Evolutionary conservation across 2,888 invertebrate species (phyloP), one percentile per base, ranked within the genome.

Genomic region (Clostera curtula): DNA sequence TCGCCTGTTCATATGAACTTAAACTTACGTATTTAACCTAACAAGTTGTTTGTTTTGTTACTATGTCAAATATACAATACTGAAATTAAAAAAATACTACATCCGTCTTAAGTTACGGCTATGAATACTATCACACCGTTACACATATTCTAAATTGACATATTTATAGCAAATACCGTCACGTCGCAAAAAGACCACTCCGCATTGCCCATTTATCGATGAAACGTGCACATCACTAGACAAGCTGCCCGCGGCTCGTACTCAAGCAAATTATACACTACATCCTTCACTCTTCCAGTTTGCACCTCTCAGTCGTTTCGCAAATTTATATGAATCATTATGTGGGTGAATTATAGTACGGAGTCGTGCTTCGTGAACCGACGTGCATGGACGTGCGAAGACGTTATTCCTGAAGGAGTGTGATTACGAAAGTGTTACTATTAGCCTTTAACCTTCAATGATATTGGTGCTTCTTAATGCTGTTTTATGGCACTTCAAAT

Each of bases 281-380:
- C 64, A 61, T 66, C 62, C 58, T 60, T 63, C 65, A 59, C 54
- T 63, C 69, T 60, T 60, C 56, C 61, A 71, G 65, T 72, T 72
- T 73, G 62, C 72, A 72, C 72, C 72, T 71, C 64, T 62, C 56
- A 55, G 64, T 70, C 69, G 68, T 72, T 70, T 68, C 56, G 63
- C 56, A 70, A 70, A 71, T 71, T 72, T 71, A 69, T 72, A 71
- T 68, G 70, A 69, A 68, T 65, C 69, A 71, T 72, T 72, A 73
- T 72, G 66, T 67, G 60, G 43, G 56, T 62, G 70, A 71, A 71
- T 72, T 72, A 70, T 62, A 69, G 68, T 56, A 55, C 54, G 49
- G 52, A 55, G 49, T 64, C 59, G 60, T 60, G 59, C 53, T 49
- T 22, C 52, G 50, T 53, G 46, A 49, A 50, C 51, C 47, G 44